Evolutionary conservation across 2,113 vertebrate species (phyloP).

Genomic region (Eidolon helvum): DNA sequence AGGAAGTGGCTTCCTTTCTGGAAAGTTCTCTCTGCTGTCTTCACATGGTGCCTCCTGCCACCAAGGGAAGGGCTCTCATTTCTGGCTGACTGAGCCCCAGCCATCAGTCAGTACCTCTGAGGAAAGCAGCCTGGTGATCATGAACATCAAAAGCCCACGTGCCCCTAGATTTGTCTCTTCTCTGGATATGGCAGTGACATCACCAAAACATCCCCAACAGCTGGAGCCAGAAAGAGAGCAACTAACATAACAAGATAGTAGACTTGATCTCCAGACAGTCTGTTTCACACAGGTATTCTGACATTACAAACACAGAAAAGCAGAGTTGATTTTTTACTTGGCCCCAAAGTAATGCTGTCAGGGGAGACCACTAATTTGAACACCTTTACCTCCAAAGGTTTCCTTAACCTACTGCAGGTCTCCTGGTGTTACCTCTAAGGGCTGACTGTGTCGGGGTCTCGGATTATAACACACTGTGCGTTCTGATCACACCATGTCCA

Average conservation of each 20-base stretch:
- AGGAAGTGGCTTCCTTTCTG: not conserved
- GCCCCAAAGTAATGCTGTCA: not conserved
- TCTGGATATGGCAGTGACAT: not conserved
- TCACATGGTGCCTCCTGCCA: not conserved
- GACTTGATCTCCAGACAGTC: not conserved
- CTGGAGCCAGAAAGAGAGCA: not conserved
- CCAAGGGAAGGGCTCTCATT: not conserved
- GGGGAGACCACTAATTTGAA: not conserved
- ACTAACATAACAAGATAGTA: not conserved
- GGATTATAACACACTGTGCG: not conserved
- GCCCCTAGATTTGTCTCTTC: not conserved
- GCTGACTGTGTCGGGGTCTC: rapidly evolving
- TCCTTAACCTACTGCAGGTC: rapidly evolving
- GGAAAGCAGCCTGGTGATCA: not conserved
- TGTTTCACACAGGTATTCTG: not conserved
- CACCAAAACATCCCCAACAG: not conserved
- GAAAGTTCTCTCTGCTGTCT: not conserved
- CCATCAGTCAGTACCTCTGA: not conserved
- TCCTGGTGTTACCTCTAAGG: not conserved
- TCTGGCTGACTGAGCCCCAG: not conserved
- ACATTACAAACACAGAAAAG: not conserved
- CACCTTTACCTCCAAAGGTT: not conserved
- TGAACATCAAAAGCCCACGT: not conserved
- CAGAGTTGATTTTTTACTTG: not conserved
- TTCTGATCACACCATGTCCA: not conserved